phyloP scores from a whole-genome alignment of 2,113 vertebrate species.

The Setophaga coronata region DNA sequence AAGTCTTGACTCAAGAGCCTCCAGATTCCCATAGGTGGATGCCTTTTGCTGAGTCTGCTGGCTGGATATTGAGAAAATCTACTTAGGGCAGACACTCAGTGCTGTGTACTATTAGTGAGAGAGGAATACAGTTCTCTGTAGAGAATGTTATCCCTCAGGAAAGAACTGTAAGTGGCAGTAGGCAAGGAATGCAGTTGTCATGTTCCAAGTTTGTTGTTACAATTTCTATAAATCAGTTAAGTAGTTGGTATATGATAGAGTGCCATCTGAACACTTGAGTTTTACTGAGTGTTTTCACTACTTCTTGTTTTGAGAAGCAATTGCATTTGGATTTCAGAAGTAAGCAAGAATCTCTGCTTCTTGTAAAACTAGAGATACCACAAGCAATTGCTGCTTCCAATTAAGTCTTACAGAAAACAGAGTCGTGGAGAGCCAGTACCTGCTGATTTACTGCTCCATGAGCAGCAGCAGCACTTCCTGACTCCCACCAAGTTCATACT shows the following conservation, averaged over 20 bases:
- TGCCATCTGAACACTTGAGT: background rate
- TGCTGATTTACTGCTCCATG: background rate
- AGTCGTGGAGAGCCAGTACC: fast-evolving
- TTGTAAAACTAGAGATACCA: background rate
- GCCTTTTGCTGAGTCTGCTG: background rate
- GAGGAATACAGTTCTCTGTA: background rate
- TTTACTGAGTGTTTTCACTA: background rate
- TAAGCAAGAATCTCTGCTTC: background rate
- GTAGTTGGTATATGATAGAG: background rate
- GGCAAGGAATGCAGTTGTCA: background rate
- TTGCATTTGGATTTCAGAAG: background rate
- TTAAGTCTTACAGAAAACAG: background rate
- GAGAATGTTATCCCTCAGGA: background rate
- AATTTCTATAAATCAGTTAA: background rate
- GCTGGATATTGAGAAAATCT: background rate
- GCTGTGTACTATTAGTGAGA: background rate
- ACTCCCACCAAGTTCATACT: background rate
- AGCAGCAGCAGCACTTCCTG: background rate
- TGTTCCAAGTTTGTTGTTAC: background rate
- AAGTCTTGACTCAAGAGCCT: background rate
- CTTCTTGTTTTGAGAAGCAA: background rate
- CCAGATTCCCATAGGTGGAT: background rate
- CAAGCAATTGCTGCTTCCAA: background rate
- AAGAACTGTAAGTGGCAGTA: background rate
- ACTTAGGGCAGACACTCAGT: background rate